Percentiles rank a stretch among this genome's conserved stretches.
Evolutionary conservation across 2,888 invertebrate species (phyloP).

Genomic region (Agrochola macilenta): DNA sequence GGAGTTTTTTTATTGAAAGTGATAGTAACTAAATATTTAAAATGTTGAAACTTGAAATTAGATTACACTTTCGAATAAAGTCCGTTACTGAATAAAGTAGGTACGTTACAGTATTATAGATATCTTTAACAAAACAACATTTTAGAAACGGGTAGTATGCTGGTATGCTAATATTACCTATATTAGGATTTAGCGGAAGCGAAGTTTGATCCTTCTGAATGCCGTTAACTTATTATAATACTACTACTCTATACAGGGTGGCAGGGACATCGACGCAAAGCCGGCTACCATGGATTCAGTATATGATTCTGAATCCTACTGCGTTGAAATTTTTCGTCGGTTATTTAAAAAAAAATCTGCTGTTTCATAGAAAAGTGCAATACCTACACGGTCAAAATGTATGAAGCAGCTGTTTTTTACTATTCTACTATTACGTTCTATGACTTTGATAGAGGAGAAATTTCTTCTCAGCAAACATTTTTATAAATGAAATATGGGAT

Average conservation of each 20-base stretch:
- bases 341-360: too few relatives aligned
- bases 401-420: too few relatives aligned
- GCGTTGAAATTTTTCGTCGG: too few relatives aligned
- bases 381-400: too few relatives aligned
- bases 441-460: not conserved
- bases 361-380: too few relatives aligned
- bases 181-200: not conserved
- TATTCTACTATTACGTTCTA: not conserved
- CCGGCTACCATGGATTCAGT: too few relatives aligned
- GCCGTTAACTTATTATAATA: not conserved
- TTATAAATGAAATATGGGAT: not conserved
- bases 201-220: not conserved
- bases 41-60: not conserved
- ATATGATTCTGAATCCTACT: too few relatives aligned
- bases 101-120: not conserved
- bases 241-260: too few relatives aligned
- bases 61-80: not conserved
- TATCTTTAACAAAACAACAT: not conserved
- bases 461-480: not conserved
- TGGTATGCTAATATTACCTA: not conserved
- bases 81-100: too few relatives aligned
- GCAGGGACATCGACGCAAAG: too few relatives aligned
- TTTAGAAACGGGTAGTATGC: not conserved
- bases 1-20: not conserved
- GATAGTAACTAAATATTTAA: not conserved